phyloP scores from a whole-genome alignment of 2,113 vertebrate genomes.

The Spermophilus dauricus region DNA sequence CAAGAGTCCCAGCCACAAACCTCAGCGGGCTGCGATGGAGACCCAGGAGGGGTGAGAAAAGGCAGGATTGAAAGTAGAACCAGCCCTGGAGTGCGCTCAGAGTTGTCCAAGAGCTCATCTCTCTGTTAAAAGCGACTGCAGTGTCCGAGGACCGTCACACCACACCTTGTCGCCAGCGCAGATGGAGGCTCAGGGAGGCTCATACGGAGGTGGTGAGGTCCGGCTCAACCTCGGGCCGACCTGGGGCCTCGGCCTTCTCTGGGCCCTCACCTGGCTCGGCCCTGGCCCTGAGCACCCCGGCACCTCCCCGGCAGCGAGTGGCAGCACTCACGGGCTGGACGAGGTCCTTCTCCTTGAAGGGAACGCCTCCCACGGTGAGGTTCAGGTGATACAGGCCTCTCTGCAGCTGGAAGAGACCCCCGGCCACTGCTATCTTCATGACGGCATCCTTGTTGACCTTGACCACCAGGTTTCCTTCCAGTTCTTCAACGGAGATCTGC shows the following conservation, averaged over 20 bases:
- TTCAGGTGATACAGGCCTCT: conserved; percentile 96
- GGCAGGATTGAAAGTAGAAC: background rate
- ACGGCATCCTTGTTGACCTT: conserved; percentile 98
- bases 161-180: background rate
- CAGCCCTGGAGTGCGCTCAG: too few species aligned
- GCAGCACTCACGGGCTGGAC: conserved; percentile 91
- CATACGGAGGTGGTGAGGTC: accelerated
- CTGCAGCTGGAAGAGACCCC: conserved; percentile 93
- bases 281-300: accelerated
- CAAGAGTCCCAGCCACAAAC: background rate
- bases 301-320: background rate
- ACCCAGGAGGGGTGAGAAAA: background rate
- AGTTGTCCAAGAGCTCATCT: background rate
- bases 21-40: background rate
- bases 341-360: conserved; percentile 93
- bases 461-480: conserved; percentile 94
- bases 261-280: too few species aligned
- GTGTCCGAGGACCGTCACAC: accelerated
- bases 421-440: conserved; percentile 97
- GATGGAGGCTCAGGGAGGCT: background rate
- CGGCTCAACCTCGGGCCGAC: too few species aligned
- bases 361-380: conserved; percentile 96
- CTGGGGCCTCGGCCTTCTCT: too few species aligned
- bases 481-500: conserved; percentile 97
- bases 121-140: background rate